A percentile compares a stretch with the other conserved stretches of the same genome.
phyloP scores from a whole-genome alignment of 2,888 invertebrate species.

The Eueremaeus valkanovi region DNA sequence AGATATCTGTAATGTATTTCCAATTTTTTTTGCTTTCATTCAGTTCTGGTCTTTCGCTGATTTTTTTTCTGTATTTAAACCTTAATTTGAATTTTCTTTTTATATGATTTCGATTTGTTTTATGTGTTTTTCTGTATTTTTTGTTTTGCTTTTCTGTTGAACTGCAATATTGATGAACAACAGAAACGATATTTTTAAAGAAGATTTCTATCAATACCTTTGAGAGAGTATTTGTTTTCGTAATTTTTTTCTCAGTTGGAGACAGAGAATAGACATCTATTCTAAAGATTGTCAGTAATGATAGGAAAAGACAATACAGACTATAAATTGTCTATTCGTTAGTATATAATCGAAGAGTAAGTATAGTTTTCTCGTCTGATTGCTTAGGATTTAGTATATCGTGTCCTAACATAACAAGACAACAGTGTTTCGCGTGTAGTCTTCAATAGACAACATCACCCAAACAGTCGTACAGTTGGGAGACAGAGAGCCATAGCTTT shows the following conservation, averaged over 20 bases:
- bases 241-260: too few relatives aligned
- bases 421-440: background rate
- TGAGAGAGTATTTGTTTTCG: background rate
- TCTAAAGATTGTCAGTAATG: background rate
- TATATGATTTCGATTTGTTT: background rate
- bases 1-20: background rate
- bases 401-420: too few relatives aligned
- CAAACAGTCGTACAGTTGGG: too few relatives aligned
- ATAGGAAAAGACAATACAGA: background rate
- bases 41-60: background rate
- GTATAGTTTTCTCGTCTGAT: too few relatives aligned
- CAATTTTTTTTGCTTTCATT: background rate
- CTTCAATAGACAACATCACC: background rate
- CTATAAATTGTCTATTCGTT: background rate
- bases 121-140: too few relatives aligned
- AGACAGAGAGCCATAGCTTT: background rate
- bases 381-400: too few relatives aligned
- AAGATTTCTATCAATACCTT: background rate
- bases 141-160: background rate
- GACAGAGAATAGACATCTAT: too few relatives aligned
- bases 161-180: background rate
- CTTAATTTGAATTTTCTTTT: background rate
- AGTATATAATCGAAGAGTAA: background rate
- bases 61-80: background rate
- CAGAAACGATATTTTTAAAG: background rate